Percentiles rank a stretch among this genome's conserved stretches.
Conservation (phyloP, 2,113 vertebrate genomes). For the Carettochelys insculpta region DNA sequence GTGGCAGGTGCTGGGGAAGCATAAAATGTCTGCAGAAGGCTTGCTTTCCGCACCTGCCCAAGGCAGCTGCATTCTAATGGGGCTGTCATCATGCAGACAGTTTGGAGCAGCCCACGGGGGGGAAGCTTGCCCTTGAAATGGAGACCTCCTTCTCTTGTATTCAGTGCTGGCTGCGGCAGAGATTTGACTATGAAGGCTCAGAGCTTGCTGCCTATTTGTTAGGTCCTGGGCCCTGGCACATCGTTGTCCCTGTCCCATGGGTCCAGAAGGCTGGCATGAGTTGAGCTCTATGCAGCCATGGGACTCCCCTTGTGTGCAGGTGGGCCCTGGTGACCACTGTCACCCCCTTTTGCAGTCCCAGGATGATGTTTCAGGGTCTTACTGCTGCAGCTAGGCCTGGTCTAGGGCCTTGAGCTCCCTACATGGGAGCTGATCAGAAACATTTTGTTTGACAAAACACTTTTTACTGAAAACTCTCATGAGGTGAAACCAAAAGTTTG, state of each 20-base stretch:
- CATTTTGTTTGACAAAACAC: background rate
- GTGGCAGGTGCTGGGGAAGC: background rate
- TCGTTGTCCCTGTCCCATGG: background rate
- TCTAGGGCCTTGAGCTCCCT: background rate
- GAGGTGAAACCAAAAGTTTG: background rate
- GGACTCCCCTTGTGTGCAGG: background rate
- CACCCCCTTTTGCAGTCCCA: too few species aligned
- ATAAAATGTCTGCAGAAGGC: background rate
- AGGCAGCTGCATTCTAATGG: background rate
- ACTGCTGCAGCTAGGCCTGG: background rate
- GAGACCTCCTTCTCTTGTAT: background rate
- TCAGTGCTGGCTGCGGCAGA: background rate
- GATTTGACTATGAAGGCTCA: background rate
- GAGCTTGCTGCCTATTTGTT: background rate
- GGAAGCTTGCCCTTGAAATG: background rate
- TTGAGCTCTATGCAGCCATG: too few species aligned
- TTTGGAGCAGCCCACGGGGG: background rate
- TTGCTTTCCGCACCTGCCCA: too few species aligned
- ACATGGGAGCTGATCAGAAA: background rate
- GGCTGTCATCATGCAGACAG: background rate
- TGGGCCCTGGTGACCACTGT: background rate
- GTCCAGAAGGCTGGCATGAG: background rate
- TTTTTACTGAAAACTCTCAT: background rate
- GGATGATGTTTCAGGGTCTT: background rate
- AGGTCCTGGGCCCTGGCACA: background rate